Evolutionary conservation across 2,113 vertebrate genomes (phyloP), one percentile per base, ranked within the genome.

Genomic region (Chaenogobius annularis): DNA sequence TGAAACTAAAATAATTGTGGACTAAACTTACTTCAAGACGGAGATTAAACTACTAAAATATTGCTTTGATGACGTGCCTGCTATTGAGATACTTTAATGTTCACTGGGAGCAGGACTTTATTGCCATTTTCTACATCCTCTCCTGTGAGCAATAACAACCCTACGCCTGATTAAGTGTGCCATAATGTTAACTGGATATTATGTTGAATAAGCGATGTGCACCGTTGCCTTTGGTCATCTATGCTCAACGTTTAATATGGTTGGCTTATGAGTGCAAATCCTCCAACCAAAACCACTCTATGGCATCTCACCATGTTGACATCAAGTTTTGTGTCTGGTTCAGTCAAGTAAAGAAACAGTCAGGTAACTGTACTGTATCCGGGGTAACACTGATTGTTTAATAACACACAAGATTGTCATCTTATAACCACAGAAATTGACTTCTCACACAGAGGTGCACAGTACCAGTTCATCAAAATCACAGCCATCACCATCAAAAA

Each of bases 111-210:
- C 69, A 64, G 55, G 44, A 75, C 85, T 93, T 93, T 91, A 93
- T 56, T 72, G 88, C 77, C 88, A 74, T 82, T 86, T 93, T 88
- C 83, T 70, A 79, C 79, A 79, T 88, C 89, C 88, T 88, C 92
- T 92, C 91, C 63, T 81, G 89, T 90, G 92, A 80, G 79, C 85
- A 86, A 75, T 90, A 88, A 90, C 75, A 80, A 72, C 72, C 65
- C 75, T 73, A n/a, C 43, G 70, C 40, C 68, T 82, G 87, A 85
- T 79, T 78, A 77, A 84, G 80, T 79, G 83, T 72, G 83, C 83
- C 84, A 70, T 88, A 89, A 85, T 87, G 83, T 85, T 61, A 88
- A 91, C 87, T 88, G 87, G 85, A 90, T 87, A 86, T 88, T 87
- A 85, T 74, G 71, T 71, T 69, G 61, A 69, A 77, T 84, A 83